Percentiles rank a stretch among this genome's conserved stretches.
Evolutionary conservation across 1,140 invertebrate species (phyloP).

Genomic region (Tyrophagus putrescentiae): DNA sequence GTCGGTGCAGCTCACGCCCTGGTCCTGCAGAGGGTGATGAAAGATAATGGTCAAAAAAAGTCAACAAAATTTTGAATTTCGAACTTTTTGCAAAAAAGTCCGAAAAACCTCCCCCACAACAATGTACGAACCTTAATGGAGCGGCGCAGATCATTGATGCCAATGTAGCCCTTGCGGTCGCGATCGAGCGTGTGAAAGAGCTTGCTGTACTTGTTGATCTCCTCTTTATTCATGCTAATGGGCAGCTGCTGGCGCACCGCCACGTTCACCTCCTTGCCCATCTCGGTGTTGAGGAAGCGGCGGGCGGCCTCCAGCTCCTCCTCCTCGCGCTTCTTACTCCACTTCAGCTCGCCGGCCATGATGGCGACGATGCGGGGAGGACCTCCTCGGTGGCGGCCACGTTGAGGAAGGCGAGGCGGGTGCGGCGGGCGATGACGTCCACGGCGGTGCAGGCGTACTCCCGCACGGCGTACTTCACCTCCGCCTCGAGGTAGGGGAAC

Average conservation of each 20-base stretch:
- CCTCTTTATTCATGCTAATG: constrained; percentile 83
- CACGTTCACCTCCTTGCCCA: constrained; percentile 87
- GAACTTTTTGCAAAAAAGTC: background rate
- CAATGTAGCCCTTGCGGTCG: constrained; percentile 92
- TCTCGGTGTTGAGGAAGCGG: constrained; percentile 79
- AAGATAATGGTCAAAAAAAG: constrained; percentile 7
- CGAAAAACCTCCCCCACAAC: background rate
- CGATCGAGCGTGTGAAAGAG: constrained; percentile 87
- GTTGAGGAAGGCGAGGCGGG: constrained; percentile 87
- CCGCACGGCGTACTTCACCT: constrained; percentile 77
- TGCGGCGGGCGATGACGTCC: constrained; percentile 84
- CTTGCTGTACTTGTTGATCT: constrained; percentile 83
- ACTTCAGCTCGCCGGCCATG: constrained; percentile 89
- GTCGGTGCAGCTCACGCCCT: constrained; percentile 77
- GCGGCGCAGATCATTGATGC: constrained; percentile 85
- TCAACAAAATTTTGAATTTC: background rate
- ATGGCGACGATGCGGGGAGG: constrained; percentile 74
- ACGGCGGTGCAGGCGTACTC: constrained; percentile 93
- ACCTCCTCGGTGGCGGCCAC: constrained; percentile 87
- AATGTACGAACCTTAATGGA: constrained; percentile 64
- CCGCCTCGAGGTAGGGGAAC: constrained; percentile 96
- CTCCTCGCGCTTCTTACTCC: constrained; percentile 66
- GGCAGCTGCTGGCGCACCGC: constrained; percentile 67
- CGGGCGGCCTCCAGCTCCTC: constrained; percentile 58
- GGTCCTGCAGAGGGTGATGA: constrained; percentile 44